A percentile compares a stretch with the other conserved stretches of the same genome.
phyloP scores from a whole-genome alignment of 2,113 vertebrate genomes.

The Lagenorhynchus albirostris region DNA sequence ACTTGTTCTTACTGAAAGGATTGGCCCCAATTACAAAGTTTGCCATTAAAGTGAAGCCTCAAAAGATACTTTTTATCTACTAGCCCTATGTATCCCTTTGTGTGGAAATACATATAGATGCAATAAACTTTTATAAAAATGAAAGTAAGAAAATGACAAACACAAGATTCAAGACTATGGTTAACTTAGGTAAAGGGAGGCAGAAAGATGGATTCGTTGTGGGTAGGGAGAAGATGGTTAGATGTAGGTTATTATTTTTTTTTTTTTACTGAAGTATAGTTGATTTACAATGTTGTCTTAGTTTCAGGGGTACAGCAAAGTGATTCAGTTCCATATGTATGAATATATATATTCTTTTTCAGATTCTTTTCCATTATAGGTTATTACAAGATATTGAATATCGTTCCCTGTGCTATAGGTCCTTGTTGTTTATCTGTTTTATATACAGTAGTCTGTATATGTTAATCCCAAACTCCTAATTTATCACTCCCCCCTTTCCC shows the following conservation, averaged over 20 bases:
- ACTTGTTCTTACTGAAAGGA: neutral
- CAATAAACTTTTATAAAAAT: neutral
- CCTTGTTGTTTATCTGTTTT: no score
- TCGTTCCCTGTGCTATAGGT: no score
- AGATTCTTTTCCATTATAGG: no score
- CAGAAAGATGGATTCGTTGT: neutral
- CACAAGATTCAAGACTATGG: neutral
- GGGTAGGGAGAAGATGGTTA: neutral
- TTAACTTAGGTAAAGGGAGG: neutral
- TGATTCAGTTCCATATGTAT: no score
- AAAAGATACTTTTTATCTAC: neutral
- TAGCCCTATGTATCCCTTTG: neutral
- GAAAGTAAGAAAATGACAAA: neutral
- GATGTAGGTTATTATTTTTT: neutral
- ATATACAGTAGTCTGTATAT: no score
- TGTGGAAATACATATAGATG: neutral
- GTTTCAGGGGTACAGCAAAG: no score
- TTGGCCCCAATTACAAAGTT: neutral
- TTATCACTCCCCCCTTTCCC: no score
- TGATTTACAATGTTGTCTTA: no score
- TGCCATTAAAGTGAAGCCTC: neutral
- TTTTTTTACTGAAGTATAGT: no score
- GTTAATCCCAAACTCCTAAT: no score
- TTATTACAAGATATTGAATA: no score
- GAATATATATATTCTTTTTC: no score